Conservation (phyloP, 2,797 vertebrate genomes). For the Acridotheres tristis region DNA sequence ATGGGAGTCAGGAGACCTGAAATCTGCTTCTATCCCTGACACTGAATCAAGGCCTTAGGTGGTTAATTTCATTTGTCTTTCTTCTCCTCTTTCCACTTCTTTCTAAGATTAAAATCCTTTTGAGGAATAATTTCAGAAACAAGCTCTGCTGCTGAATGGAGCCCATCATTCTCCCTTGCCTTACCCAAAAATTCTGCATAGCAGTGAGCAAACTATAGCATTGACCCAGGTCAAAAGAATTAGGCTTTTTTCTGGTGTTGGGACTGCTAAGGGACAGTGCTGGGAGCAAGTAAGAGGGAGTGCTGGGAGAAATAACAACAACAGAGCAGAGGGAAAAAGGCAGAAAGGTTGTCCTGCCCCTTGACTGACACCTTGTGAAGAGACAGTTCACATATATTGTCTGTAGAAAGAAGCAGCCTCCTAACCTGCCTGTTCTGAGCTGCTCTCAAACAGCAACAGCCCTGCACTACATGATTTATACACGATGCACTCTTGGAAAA, state of each 20-base stretch:
- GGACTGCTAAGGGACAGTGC: not conserved
- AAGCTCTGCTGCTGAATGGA: not conserved
- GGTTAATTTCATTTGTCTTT: not conserved
- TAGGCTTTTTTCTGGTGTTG: not conserved
- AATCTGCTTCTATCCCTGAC: not conserved
- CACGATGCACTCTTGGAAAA: not conserved
- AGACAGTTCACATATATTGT: not conserved
- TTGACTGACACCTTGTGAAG: not conserved
- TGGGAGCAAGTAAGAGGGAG: not conserved
- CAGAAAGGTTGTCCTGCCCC: not conserved
- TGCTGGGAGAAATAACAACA: not conserved
- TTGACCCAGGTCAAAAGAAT: not conserved
- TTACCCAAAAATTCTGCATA: not conserved
- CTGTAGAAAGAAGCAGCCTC: not conserved
- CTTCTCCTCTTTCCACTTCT: not conserved
- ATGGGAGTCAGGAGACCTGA: not conserved
- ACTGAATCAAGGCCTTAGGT: not conserved
- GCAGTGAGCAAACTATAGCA: not conserved
- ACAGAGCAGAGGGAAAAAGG: not conserved
- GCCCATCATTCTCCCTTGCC: not conserved
- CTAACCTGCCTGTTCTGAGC: not conserved
- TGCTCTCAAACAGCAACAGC: not conserved
- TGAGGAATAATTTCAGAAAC: not conserved
- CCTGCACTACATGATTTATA: not conserved
- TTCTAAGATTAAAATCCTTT: not conserved